These are phyloP conservation scores for Scytalopus superciliaris DNA, from an alignment of 2,113 vertebrate species.

Conservation along the genomic window DNA sequence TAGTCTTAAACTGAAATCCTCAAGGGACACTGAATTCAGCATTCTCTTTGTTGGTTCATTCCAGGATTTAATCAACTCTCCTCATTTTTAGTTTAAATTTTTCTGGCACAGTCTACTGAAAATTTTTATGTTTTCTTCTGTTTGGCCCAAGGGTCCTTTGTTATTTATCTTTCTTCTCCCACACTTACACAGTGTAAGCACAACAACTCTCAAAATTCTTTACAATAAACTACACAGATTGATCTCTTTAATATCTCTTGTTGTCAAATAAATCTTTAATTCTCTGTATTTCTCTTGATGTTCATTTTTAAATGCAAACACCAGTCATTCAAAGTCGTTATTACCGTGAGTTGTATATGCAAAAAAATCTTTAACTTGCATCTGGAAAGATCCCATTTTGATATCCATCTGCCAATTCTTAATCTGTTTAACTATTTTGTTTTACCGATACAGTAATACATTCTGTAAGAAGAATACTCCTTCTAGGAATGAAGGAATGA, in stretches of 20 bases:
- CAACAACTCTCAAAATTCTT: background rate
- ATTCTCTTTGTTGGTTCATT: background rate
- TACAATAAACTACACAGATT: background rate
- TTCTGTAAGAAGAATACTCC: background rate
- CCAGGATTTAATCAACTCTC: background rate
- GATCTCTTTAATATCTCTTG: background rate
- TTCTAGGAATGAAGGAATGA: rapidly evolving
- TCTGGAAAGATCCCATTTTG: background rate
- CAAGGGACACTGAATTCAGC: background rate
- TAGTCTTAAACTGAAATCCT: background rate
- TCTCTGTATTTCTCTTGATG: background rate
- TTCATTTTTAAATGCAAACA: background rate
- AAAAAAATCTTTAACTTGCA: background rate
- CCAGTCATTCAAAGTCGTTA: background rate
- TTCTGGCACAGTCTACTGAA: background rate
- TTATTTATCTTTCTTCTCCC: background rate
- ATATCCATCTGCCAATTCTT: background rate
- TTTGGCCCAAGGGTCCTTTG: background rate
- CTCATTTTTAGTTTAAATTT: background rate
- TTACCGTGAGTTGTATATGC: background rate
- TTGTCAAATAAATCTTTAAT: background rate
- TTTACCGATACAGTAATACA: background rate
- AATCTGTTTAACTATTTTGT: background rate
- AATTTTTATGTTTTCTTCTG: background rate
- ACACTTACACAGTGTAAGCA: background rate